Evolutionary conservation across 2,797 vertebrate genomes (phyloP).

Genomic region (Cryptoblepharus egeriae): DNA sequence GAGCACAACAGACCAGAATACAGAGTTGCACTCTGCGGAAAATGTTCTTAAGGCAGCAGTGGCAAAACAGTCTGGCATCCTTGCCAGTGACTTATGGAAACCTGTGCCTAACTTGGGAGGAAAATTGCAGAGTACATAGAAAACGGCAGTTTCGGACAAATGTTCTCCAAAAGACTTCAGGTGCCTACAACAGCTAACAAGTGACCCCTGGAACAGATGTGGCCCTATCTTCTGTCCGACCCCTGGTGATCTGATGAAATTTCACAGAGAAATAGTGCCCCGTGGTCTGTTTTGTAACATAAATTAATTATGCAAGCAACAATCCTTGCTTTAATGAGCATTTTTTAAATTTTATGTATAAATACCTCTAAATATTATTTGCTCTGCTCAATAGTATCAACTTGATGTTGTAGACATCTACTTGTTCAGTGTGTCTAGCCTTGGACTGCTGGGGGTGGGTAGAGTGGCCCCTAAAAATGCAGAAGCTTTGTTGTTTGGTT

Average conservation of each 20-base stretch:
- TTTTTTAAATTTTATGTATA: too few relatives aligned
- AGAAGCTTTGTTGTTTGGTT: neutral
- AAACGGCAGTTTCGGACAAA: conserved; percentile 46
- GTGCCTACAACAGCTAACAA: conserved; percentile 27
- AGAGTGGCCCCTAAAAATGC: neutral
- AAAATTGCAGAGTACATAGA: conserved; percentile 54
- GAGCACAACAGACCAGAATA: too few relatives aligned
- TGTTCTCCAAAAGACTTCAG: neutral
- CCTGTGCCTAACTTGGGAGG: conserved; percentile 60
- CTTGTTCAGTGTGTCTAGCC: neutral
- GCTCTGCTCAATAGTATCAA: neutral
- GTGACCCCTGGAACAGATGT: neutral
- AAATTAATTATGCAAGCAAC: neutral
- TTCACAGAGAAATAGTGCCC: neutral
- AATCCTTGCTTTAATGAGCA: neutral
- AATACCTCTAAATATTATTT: neutral
- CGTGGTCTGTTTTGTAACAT: neutral
- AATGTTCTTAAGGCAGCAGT: conserved; percentile 7
- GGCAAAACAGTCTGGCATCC: conserved; percentile 15
- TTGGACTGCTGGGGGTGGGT: neutral
- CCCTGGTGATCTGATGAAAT: neutral
- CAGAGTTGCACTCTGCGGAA: conserved; percentile 24
- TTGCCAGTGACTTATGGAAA: conserved; percentile 64
- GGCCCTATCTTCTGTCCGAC: neutral
- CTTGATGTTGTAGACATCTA: too few relatives aligned